A percentile compares a stretch with the other conserved stretches of the same genome.
These are phyloP conservation scores for Bergia sp. DNA, from an alignment of 92 coral and sea anemone genomes.

Conservation along the genomic window DNA sequence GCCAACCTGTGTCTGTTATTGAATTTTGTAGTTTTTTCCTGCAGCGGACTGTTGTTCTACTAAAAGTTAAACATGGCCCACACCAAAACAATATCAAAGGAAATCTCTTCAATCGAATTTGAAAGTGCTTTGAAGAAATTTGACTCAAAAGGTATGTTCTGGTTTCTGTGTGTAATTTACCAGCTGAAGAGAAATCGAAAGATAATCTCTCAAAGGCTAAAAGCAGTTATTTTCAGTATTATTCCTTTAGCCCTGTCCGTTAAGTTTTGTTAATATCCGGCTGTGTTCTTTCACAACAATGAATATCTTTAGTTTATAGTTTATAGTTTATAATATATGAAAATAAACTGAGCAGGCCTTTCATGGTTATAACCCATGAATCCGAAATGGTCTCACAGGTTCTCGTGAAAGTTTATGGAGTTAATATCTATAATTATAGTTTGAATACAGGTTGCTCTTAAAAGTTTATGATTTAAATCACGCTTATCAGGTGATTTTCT, in stretches of 20 bases:
- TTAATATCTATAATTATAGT: too few relatives aligned
- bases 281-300: not conserved
- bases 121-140: conserved; percentile 1
- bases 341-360: not conserved
- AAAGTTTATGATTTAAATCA: too few relatives aligned
- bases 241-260: not conserved
- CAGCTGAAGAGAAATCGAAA: not conserved
- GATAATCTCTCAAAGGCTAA: not conserved
- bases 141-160: not conserved
- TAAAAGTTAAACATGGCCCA: not conserved
- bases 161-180: not conserved
- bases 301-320: too few relatives aligned
- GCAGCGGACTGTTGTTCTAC: not conserved
- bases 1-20: not conserved
- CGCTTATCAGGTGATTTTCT: not conserved
- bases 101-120: not conserved
- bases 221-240: not conserved
- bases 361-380: not conserved
- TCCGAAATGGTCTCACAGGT: not conserved
- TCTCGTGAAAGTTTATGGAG: not conserved
- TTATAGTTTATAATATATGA: too few relatives aligned
- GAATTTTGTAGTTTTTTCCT: not conserved
- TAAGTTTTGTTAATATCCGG: not conserved
- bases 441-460: not conserved
- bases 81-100: not conserved